Base-by-base conservation (phyloP, 2,797 vertebrate species). In the Tarsius wallacei region DNA sequence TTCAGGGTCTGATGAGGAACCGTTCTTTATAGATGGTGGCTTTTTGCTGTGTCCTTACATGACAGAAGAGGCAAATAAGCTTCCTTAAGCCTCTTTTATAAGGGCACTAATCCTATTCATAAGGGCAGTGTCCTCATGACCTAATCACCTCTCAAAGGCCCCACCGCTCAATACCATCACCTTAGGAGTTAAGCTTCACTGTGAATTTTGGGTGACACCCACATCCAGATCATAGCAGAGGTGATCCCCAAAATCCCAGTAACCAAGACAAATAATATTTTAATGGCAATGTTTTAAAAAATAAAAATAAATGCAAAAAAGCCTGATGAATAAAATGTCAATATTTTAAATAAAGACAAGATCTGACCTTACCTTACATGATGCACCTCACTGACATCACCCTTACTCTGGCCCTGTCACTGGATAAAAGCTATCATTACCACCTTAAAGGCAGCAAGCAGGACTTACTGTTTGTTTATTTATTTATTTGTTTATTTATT, bases 331-430 rank as follows among this genome's bases (percentile, higher is more conserved):
- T 36, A 85, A 73, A 64, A 49, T 49, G 49, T 53, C 64, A n/a
- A 19, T 55, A 59, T 91, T 64, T 78, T 57, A 86, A 91, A 90
- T 11, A 42, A 94, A 85, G n/a, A 61, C 8, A 80, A 64, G 15
- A 53, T 90, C 81, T 85, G 81, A 42, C 63, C 42, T 17, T 51
- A 15, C 19, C 71, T 94, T 49, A 31, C 51, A 16, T 17, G 22
- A 26, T 68, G 55, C 14, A 19, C 26, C 9, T 57, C 51, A 47
- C 42, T 42, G 42, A 42, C 10, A 9, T 61, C 73, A 59, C 36
- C 53, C 28, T 95, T 7, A 14, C 49, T 21, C 15, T 90, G 73
- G 19, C 13, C 26, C 82, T 55, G 1, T 61, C 55, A 55, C 47
- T 42, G 10, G 55, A 55, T 55, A 22, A 63, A 84, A 73, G 5